These are phyloP conservation scores for Meriones psammophilus DNA, from an alignment of 2,797 vertebrate genomes.

Conservation along the genomic window DNA sequence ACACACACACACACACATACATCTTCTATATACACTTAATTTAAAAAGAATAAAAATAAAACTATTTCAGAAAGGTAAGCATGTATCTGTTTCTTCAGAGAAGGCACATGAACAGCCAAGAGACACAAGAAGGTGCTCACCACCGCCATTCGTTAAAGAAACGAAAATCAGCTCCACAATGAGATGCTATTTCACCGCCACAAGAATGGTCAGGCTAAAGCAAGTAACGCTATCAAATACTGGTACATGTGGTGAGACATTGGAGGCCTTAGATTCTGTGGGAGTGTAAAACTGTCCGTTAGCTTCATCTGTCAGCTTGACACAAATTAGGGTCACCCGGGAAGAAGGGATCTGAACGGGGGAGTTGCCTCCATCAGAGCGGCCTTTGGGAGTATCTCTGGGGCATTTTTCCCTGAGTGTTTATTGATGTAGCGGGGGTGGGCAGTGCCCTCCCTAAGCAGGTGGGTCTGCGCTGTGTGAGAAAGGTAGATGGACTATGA, in stretches of 20 bases:
- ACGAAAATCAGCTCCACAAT: neutral
- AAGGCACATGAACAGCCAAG: neutral
- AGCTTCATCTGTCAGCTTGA: neutral
- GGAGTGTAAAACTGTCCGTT: neutral
- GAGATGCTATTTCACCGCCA: neutral
- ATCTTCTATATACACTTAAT: neutral
- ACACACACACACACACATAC: neutral
- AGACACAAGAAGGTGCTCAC: neutral
- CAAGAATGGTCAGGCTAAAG: neutral
- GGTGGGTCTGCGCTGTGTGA: neutral
- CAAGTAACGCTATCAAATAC: neutral
- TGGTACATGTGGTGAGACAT: neutral
- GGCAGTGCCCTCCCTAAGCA: neutral
- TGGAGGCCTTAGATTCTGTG: neutral
- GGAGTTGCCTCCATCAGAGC: too few relatives aligned
- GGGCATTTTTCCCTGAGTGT: neutral
- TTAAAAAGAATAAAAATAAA: neutral
- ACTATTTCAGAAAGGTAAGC: neutral
- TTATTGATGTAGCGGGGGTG: neutral
- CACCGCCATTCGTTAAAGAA: neutral
- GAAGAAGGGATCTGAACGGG: too few relatives aligned
- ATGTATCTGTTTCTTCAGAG: neutral
- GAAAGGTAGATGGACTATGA: neutral
- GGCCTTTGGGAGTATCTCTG: neutral
- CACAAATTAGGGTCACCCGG: neutral